Percentiles rank a stretch among this genome's conserved stretches.
Conservation (phyloP, 2,888 invertebrate species). For the Acrobasis suavella region DNA sequence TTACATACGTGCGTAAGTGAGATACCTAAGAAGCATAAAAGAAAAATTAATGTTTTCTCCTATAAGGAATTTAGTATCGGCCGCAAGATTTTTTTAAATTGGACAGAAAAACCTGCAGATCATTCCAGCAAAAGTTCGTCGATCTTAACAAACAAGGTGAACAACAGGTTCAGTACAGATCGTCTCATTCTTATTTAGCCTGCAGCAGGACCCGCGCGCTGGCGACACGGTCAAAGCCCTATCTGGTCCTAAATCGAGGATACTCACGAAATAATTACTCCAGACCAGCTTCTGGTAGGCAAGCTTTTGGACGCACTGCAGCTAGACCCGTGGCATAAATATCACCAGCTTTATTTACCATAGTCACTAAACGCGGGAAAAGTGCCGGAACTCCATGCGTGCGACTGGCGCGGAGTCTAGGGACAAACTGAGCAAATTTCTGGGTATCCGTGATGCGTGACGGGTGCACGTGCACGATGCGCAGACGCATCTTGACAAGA, state of each 20-base stretch:
- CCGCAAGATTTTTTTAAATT: conserved; percentile 4
- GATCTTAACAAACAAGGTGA: conserved; percentile 56
- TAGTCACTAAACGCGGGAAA: conserved; percentile 68
- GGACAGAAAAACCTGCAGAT: conserved; percentile 34
- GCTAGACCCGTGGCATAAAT: conserved; percentile 48
- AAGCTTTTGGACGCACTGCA: conserved; percentile 45
- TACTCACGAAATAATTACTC: conserved; percentile 67
- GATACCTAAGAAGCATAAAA: neutral
- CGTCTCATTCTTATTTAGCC: conserved; percentile 51
- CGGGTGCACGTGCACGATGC: conserved; percentile 73
- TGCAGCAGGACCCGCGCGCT: conserved; percentile 42
- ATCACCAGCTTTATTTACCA: conserved; percentile 58
- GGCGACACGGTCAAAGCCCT: conserved; percentile 56
- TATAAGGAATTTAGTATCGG: neutral
- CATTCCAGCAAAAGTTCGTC: conserved; percentile 52
- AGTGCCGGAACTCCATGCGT: conserved; percentile 59
- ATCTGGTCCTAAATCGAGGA: conserved; percentile 41
- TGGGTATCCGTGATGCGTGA: conserved; percentile 73
- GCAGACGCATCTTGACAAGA: conserved; percentile 54
- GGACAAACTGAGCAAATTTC: conserved; percentile 75
- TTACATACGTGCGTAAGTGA: neutral
- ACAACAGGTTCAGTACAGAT: conserved; percentile 65
- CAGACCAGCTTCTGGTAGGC: conserved; percentile 45
- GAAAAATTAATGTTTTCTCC: neutral
- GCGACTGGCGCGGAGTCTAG: conserved; percentile 63